phyloP scores from a whole-genome alignment of 1,140 invertebrate genomes.

The Tenebrio molitor region DNA sequence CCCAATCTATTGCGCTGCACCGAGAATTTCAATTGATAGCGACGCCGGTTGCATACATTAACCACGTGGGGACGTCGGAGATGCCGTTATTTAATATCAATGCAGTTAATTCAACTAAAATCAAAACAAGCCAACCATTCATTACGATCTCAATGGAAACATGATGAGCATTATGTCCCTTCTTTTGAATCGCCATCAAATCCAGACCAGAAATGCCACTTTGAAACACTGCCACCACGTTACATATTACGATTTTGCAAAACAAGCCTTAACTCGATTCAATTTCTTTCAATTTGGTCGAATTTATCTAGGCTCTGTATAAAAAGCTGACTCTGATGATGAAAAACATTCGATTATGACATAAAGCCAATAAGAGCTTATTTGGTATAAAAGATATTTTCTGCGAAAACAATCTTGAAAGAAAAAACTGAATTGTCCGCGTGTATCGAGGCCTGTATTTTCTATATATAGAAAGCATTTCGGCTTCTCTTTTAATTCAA shows the following conservation, averaged over 20 bases:
- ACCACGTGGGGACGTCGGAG: slow-evolving; percentile 7
- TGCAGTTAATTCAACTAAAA: slow-evolving; percentile 36
- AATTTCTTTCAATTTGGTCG: slow-evolving; percentile 4
- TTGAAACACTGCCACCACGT: not conserved
- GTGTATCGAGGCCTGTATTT: not conserved
- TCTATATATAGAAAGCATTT: not conserved
- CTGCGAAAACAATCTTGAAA: slow-evolving; percentile 8
- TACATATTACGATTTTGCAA: slow-evolving; percentile 5
- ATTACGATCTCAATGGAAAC: slow-evolving; percentile 17
- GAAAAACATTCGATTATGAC: slow-evolving; percentile 31
- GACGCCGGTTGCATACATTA: slow-evolving; percentile 27
- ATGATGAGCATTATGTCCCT: slow-evolving; percentile 13
- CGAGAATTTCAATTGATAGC: slow-evolving; percentile 24
- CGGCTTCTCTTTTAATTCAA: slow-evolving; percentile 4
- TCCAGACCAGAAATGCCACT: not conserved
- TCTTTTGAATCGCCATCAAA: not conserved
- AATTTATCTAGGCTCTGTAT: slow-evolving; percentile 1
- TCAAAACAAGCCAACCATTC: slow-evolving; percentile 15
- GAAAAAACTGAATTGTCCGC: not conserved
- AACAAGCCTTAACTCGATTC: slow-evolving; percentile 8
- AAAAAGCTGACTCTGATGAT: slow-evolving; percentile 26
- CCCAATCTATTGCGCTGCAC: slow-evolving; percentile 9
- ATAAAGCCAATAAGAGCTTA: slow-evolving; percentile 25
- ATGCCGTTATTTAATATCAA: slow-evolving; percentile 37
- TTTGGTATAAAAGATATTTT: slow-evolving; percentile 11